Conservation (phyloP, 2,113 vertebrate genomes). For the Pedetes capensis region DNA sequence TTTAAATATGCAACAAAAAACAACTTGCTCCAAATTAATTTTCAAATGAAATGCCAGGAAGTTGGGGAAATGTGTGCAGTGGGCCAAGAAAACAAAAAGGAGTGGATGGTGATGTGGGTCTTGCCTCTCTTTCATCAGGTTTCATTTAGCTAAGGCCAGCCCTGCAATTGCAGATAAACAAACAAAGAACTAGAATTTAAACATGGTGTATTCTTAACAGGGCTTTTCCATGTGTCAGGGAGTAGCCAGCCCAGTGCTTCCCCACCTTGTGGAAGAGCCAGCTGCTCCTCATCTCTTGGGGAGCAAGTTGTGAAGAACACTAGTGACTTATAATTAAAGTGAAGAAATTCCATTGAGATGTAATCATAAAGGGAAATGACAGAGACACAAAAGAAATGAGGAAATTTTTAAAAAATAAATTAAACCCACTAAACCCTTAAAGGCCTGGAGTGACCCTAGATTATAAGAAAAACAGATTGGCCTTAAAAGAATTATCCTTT, state of each 20-base stretch:
- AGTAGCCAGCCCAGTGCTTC: not conserved
- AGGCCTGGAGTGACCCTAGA: slow-evolving; percentile 63
- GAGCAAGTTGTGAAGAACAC: slow-evolving; percentile 56
- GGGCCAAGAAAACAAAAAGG: slow-evolving; percentile 68
- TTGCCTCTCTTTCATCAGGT: slow-evolving; percentile 68
- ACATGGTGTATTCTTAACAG: slow-evolving; percentile 61
- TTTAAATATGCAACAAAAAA: slow-evolving; percentile 51
- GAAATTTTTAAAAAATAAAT: slow-evolving; percentile 13
- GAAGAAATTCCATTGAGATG: slow-evolving; percentile 72
- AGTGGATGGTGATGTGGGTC: slow-evolving; percentile 55
- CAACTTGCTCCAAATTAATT: slow-evolving; percentile 58
- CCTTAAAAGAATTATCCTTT: slow-evolving; percentile 40
- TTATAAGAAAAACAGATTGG: slow-evolving; percentile 51
- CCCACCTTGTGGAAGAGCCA: slow-evolving; percentile 54
- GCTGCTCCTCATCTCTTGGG: slow-evolving; percentile 65
- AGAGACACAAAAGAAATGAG: slow-evolving; percentile 73
- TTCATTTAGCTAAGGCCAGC: slow-evolving; percentile 72
- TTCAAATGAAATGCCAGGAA: slow-evolving; percentile 69
- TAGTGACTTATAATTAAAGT: slow-evolving; percentile 73
- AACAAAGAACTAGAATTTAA: slow-evolving; percentile 67
- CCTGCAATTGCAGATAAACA: slow-evolving; percentile 70
- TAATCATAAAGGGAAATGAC: slow-evolving; percentile 73
- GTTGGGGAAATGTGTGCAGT: slow-evolving; percentile 58
- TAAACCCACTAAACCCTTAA: slow-evolving; percentile 50
- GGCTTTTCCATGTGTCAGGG: slow-evolving; percentile 15